These are phyloP conservation scores for Sicus ferrugineus DNA, from an alignment of 2,888 invertebrate species.

Conservation along the genomic window DNA sequence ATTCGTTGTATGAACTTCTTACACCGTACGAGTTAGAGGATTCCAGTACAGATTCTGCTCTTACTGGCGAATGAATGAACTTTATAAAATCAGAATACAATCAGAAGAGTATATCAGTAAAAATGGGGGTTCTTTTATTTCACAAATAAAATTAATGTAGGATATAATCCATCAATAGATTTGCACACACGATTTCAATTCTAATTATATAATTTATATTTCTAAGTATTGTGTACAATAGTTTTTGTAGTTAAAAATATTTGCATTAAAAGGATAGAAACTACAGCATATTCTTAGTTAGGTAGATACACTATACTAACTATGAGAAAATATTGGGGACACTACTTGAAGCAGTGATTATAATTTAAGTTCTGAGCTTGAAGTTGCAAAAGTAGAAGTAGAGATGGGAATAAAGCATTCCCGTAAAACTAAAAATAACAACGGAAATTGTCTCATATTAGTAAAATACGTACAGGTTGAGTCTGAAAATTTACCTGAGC, in stretches of 20 bases:
- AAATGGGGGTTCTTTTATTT: constrained; percentile 14
- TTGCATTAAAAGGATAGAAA: constrained; percentile 12
- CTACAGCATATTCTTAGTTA: constrained; percentile 22
- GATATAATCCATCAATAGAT: constrained; percentile 16
- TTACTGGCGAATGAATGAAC: no score
- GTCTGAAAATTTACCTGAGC: constrained; percentile 10
- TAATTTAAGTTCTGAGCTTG: background rate
- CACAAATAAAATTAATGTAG: constrained; percentile 5
- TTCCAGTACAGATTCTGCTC: background rate
- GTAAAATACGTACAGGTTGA: background rate
- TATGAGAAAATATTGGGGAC: constrained; percentile 8
- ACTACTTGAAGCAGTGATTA: constrained; percentile 26
- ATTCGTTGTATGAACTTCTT: no score
- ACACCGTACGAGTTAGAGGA: background rate
- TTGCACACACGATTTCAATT: background rate
- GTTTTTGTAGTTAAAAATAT: constrained; percentile 19
- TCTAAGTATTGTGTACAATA: constrained; percentile 26
- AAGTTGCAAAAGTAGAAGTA: background rate
- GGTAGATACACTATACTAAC: constrained; percentile 21
- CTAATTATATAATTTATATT: background rate
- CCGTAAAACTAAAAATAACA: constrained; percentile 12
- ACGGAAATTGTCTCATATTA: background rate
- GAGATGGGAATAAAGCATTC: constrained; percentile 11
- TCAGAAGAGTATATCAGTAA: background rate
- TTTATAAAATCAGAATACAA: background rate